Percentiles rank a stretch among this genome's conserved stretches.
These are phyloP conservation scores for Pissodes strobi DNA, from an alignment of 1,140 invertebrate species.

Conservation along the genomic window DNA sequence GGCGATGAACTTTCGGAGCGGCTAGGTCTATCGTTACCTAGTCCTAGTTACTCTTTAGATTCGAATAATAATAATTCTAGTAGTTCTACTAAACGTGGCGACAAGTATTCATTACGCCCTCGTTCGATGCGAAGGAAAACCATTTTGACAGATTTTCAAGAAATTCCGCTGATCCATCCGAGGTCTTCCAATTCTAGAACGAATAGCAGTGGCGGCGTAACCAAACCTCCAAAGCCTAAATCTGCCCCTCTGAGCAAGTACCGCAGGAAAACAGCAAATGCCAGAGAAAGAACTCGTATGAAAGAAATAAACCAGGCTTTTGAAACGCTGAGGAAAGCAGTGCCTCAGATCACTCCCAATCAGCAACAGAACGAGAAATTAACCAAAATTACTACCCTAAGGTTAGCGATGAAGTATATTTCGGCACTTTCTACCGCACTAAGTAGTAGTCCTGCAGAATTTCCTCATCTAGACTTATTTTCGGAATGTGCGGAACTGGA, in stretches of 20 bases:
- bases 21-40: conserved; percentile 42
- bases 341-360: conserved; percentile 65
- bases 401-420: conserved; percentile 87
- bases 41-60: conserved; percentile 33
- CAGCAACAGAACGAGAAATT: conserved; percentile 70
- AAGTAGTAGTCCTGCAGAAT: conserved; percentile 28
- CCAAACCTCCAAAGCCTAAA: conserved; percentile 64
- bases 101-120: conserved; percentile 53
- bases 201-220: conserved; percentile 5
- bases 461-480: conserved; percentile 40
- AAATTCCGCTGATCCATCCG: conserved; percentile 15
- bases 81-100: conserved; percentile 39
- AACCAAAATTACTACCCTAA: conserved; percentile 87
- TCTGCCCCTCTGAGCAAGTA: conserved; percentile 88
- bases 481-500: conserved; percentile 53
- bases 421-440: conserved; percentile 62
- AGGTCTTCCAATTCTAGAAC: conserved; percentile 8
- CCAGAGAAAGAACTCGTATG: conserved; percentile 83
- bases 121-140: conserved; percentile 42
- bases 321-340: conserved; percentile 74
- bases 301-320: conserved; percentile 87
- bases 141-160: conserved; percentile 34
- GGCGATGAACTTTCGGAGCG: conserved; percentile 49
- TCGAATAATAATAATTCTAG: conserved; percentile 43
- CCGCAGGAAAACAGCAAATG: conserved; percentile 86